Conservation (phyloP, 2,888 invertebrate genomes). For the Notocelia uddmanniana region DNA sequence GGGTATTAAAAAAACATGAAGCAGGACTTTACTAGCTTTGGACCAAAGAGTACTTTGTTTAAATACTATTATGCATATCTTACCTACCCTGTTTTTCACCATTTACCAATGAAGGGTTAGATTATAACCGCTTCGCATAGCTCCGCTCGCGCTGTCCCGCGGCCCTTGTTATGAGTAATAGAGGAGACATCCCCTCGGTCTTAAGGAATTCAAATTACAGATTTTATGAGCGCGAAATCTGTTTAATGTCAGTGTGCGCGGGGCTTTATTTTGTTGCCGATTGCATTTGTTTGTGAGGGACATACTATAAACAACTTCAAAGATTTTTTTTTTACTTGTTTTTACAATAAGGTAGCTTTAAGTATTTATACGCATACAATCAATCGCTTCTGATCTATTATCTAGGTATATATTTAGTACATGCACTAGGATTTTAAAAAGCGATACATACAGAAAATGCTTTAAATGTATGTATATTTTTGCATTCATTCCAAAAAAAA, state of each 20-base stretch:
- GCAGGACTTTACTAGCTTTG: too few relatives aligned
- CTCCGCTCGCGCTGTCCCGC: neutral
- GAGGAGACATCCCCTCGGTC: constrained; percentile 60
- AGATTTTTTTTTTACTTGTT: neutral
- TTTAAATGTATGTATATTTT: too few relatives aligned
- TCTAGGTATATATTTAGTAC: too few relatives aligned
- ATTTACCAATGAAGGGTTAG: neutral
- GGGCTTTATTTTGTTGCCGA: constrained; percentile 43
- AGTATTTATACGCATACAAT: too few relatives aligned
- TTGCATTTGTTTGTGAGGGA: constrained; percentile 19
- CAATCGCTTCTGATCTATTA: too few relatives aligned
- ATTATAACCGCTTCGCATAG: constrained; percentile 1
- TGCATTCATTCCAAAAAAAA: too few relatives aligned
- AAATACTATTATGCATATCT: too few relatives aligned
- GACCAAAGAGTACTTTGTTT: too few relatives aligned
- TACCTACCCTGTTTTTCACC: neutral
- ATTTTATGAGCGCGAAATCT: constrained; percentile 82
- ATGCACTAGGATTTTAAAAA: too few relatives aligned
- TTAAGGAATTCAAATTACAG: constrained; percentile 84
- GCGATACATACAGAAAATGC: too few relatives aligned
- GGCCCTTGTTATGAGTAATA: constrained; percentile 54
- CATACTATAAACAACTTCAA: too few relatives aligned
- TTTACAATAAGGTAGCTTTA: neutral
- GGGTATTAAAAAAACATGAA: too few relatives aligned
- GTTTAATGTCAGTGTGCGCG: constrained; percentile 67